phyloP scores from a whole-genome alignment of 2,797 vertebrate species.

The Hippopotamyrus pictus region DNA sequence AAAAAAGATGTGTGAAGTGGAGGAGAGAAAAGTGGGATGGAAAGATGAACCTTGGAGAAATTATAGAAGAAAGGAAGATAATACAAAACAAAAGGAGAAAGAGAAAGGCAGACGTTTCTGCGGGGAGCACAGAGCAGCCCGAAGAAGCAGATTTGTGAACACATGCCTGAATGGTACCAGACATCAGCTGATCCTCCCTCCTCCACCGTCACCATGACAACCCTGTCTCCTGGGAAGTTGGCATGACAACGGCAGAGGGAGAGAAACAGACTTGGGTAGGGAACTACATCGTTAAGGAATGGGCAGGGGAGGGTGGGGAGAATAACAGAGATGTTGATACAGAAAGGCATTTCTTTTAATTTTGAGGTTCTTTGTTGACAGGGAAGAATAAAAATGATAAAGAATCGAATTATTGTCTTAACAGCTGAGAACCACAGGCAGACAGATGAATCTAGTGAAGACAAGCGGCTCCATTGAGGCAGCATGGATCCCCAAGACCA shows the following conservation, averaged over 20 bases:
- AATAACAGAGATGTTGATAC: neutral
- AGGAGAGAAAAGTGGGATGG: neutral
- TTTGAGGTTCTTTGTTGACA: neutral
- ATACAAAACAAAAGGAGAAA: constrained; percentile 8
- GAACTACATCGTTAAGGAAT: neutral
- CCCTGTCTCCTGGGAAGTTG: constrained; percentile 72
- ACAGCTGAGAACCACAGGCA: constrained; percentile 19
- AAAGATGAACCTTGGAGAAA: neutral
- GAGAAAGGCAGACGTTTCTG: constrained; percentile 25
- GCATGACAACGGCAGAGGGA: constrained; percentile 57
- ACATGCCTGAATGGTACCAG: constrained; percentile 64
- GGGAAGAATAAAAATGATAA: neutral
- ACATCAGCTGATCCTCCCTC: constrained; percentile 78
- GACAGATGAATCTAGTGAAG: constrained; percentile 40
- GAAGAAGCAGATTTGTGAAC: constrained; percentile 44
- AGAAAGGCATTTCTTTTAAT: neutral
- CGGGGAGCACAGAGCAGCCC: constrained; percentile 32
- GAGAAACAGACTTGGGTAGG: constrained; percentile 28
- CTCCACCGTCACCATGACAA: constrained; percentile 80
- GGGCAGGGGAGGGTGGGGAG: neutral
- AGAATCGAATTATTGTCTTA: constrained; percentile 14
- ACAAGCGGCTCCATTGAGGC: constrained; percentile 25
- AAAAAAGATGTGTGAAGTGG: neutral
- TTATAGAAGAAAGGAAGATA: neutral
- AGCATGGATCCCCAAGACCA: neutral